Evolutionary conservation across 1,140 invertebrate species (phyloP).

Genomic region (Mesaphorura yosii): DNA sequence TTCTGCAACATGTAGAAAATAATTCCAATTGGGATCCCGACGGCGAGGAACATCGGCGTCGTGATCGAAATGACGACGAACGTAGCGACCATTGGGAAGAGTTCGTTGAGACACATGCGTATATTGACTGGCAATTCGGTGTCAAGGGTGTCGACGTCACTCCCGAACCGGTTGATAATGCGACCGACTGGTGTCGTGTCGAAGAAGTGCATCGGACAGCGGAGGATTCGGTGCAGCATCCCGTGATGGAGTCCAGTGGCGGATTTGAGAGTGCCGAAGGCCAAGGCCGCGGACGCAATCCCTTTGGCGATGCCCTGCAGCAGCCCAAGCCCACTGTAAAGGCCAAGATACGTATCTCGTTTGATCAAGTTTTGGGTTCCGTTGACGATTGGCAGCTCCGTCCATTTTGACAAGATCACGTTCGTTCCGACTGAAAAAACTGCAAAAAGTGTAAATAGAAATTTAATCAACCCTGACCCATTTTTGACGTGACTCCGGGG

Average conservation of each 20-base stretch:
- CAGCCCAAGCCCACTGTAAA: conserved; percentile 73
- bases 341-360: conserved; percentile 69
- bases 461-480: conserved; percentile 16
- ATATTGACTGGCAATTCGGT: conserved; percentile 14
- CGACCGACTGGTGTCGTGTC: conserved; percentile 74
- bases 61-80: conserved; percentile 79
- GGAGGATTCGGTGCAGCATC: conserved; percentile 50
- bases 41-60: conserved; percentile 70
- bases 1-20: conserved; percentile 81
- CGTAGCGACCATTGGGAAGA: conserved; percentile 49
- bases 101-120: conserved; percentile 40
- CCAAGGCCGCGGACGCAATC: conserved; percentile 28
- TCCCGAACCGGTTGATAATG: conserved; percentile 72
- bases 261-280: conserved; percentile 49
- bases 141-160: conserved; percentile 67
- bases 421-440: conserved; percentile 77
- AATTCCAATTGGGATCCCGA: conserved; percentile 70
- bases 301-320: conserved; percentile 57
- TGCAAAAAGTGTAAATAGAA: conserved; percentile 26
- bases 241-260: conserved; percentile 49
- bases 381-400: conserved; percentile 50
- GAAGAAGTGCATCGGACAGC: conserved; percentile 54
- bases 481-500: conserved; percentile 24
- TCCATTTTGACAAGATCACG: conserved; percentile 83
- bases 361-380: conserved; percentile 46